These are phyloP conservation scores for Apostichopus japonicus DNA, from an alignment of 35 echinoderm and acorn worm species.

Conservation along the genomic window DNA sequence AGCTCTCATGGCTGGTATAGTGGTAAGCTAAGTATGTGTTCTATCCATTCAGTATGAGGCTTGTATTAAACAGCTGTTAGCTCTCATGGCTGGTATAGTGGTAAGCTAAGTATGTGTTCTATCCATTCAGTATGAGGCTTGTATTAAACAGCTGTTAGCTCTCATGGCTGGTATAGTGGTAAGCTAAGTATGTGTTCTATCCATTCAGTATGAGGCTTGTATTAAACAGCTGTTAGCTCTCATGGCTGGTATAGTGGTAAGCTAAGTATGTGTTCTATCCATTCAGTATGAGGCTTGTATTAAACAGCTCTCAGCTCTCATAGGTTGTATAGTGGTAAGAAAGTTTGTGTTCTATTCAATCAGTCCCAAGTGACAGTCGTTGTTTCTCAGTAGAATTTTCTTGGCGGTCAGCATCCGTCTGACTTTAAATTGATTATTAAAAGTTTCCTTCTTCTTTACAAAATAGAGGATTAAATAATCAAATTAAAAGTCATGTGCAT, in stretches of 20 bases:
- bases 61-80: slow-evolving; percentile 79
- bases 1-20: no score
- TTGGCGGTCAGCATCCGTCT: no score
- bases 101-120: slow-evolving; percentile 26
- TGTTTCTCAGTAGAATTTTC: no score
- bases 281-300: slow-evolving; percentile 72
- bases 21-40: slow-evolving; percentile 50
- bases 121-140: slow-evolving; percentile 59
- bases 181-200: background rate
- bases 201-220: slow-evolving; percentile 57
- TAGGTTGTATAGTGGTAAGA: slow-evolving; percentile 72
- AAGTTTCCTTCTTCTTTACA: no score
- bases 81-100: slow-evolving; percentile 66
- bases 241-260: no score
- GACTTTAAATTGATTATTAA: no score
- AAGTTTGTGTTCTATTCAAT: no score
- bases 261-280: no score
- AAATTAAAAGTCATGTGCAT: no score
- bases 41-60: slow-evolving; percentile 24
- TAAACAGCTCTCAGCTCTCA: slow-evolving; percentile 69
- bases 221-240: slow-evolving; percentile 70
- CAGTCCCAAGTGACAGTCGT: no score
- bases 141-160: slow-evolving; percentile 74
- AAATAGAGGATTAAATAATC: no score
- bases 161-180: slow-evolving; percentile 74